Evolutionary conservation across 2,113 vertebrate genomes (phyloP).

Genomic region (Ammodytes marinus): DNA sequence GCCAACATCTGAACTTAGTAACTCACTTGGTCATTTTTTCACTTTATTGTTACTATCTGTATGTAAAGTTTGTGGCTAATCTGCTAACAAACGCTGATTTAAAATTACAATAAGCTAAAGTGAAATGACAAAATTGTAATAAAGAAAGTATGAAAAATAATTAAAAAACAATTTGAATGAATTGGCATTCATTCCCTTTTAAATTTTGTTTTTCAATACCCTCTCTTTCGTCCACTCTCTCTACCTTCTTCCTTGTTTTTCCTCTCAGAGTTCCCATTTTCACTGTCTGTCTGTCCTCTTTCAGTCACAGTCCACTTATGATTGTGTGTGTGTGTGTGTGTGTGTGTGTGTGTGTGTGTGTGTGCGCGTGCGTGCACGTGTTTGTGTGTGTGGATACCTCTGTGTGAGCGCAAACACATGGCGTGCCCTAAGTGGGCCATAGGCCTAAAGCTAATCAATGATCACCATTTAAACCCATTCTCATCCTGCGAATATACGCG

Average conservation of each 20-base stretch:
- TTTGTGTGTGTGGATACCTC: constrained; percentile 36
- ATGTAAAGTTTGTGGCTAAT: not conserved
- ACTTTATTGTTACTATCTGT: not conserved
- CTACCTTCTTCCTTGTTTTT: not conserved
- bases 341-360: constrained; percentile 16
- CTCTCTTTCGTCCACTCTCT: not conserved
- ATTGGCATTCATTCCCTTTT: not conserved
- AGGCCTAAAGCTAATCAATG: constrained; percentile 81
- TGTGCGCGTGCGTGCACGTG: not conserved
- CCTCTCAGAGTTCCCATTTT: not conserved
- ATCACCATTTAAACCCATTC: constrained; percentile 82
- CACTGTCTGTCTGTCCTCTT: constrained; percentile 15
- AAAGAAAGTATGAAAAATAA: not conserved
- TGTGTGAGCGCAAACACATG: constrained; percentile 78
- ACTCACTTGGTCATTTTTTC: not conserved
- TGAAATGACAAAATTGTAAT: not conserved
- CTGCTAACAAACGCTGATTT: not conserved
- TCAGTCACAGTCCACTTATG: constrained; percentile 34
- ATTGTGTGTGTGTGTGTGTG: constrained; percentile 24
- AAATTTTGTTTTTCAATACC: not conserved
- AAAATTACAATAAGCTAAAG: not conserved
- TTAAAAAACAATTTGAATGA: not conserved
- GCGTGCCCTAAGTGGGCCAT: constrained; percentile 79
- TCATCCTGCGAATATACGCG: constrained; percentile 51
- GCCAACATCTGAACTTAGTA: not conserved